Evolutionary conservation across 2,113 vertebrate genomes (phyloP).

Genomic region (Paraplagusia blochii): DNA sequence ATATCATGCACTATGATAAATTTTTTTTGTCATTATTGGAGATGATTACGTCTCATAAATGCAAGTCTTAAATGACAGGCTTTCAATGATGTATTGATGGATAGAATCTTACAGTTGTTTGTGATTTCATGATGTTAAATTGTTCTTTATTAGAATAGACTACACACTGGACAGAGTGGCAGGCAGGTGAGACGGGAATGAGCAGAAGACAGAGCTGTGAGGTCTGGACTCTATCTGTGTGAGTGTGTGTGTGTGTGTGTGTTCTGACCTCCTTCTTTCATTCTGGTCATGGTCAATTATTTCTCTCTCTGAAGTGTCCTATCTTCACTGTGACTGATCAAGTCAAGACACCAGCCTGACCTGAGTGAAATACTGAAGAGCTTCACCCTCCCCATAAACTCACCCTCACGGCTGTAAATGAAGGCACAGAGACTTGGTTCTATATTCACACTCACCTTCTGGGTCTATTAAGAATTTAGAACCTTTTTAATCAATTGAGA

Average conservation of each 20-base stretch:
- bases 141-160: neutral
- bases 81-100: too few species aligned
- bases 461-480: constrained; percentile 3
- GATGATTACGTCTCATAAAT: too few species aligned
- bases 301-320: constrained; percentile 60
- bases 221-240: neutral
- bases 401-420: neutral
- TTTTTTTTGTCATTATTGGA: too few species aligned
- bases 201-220: neutral
- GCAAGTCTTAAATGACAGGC: too few species aligned
- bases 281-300: constrained; percentile 49
- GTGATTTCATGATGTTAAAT: too few species aligned
- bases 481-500: constrained; percentile 13
- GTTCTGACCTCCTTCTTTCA: constrained; percentile 49
- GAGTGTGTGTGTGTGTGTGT: constrained; percentile 6
- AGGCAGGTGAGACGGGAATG: constrained; percentile 1
- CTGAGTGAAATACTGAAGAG: constrained; percentile 36
- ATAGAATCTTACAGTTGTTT: too few species aligned
- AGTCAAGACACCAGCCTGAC: constrained; percentile 23
- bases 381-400: neutral
- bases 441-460: constrained; percentile 47
- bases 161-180: neutral
- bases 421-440: neutral
- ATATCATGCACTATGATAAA: too few species aligned
- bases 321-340: constrained; percentile 37